phyloP scores from a whole-genome alignment of 2,113 vertebrate genomes.

The Microcebus tavaratra region DNA sequence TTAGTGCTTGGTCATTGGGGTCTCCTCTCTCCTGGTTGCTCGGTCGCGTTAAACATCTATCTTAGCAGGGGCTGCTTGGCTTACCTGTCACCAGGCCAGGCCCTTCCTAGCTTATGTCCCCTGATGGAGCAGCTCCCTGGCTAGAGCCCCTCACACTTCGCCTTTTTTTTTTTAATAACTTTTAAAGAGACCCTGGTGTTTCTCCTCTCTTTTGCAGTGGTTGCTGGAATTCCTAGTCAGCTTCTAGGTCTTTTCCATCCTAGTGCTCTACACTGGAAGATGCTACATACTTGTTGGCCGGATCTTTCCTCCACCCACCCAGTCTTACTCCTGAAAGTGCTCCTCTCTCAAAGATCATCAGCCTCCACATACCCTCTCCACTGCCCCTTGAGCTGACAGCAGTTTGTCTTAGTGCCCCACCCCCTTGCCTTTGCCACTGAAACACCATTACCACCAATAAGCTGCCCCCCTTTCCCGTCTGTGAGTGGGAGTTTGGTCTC shows the following conservation, averaged over 20 bases:
- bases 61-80: background rate
- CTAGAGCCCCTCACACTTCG: background rate
- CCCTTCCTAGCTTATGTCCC: background rate
- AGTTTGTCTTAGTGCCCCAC: background rate
- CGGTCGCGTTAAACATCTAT: background rate
- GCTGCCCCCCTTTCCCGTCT: background rate
- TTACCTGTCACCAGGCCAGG: background rate
- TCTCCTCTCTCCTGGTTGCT: background rate
- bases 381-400: background rate
- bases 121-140: background rate
- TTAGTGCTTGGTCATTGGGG: constrained; percentile 67
- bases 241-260: background rate
- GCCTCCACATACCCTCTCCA: background rate
- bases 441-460: background rate
- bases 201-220: background rate
- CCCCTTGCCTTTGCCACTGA: background rate
- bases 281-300: background rate
- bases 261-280: background rate
- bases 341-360: background rate
- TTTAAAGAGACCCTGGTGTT: background rate
- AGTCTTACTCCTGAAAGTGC: background rate
- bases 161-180: too few relatives aligned
- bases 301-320: background rate
- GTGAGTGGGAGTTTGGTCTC: background rate
- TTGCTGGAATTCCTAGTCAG: background rate